Evolutionary conservation across 2,888 invertebrate genomes (phyloP), one percentile per base, ranked within the genome.

Genomic region (Agrotis segetum): DNA sequence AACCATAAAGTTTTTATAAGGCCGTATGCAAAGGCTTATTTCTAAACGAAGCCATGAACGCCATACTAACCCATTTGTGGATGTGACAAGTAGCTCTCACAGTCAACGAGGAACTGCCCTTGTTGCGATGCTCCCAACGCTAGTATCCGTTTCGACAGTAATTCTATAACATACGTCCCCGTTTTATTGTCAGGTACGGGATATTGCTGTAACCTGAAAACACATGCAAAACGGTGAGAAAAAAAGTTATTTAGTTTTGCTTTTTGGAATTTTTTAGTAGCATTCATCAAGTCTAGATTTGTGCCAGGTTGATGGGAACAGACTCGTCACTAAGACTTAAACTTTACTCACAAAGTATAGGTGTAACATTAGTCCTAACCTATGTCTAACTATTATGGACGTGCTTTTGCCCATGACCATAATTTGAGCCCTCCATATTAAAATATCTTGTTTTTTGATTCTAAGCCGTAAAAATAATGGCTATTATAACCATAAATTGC

Each of bases 101-200:
- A 99, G 90, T 99, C 99, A 0, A 99, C 99, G 63, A 98, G 93
- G 92, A 99, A 99, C 86, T 98, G 98, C 0, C 99, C 99, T 72
- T 98, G 97, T 88, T 98, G 99, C 0, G 97, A 95, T 0, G 99
- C 99, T 21, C 99, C 99, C 2, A 99, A 95, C 0, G 98, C 98
- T 50, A 98, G 95, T 29, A 99, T 97, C 24, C 99, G 96, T 91
- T 99, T 99, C 1, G 98, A 98, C 0, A 99, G 95, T 70, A 98
- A 96, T 83, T 99, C 99, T 73, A 99, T 98, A 0, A 98, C 98
- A 88, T 98, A 98, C 0, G 98, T 98, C 0, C 99, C 99, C n/a
- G 98, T 98, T 87, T 98, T 97, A 75, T 98, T 99, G 83, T 99
- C 99, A 0, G 98, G 98, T 67, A 98, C 97, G 1, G 98, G 98